Evolutionary conservation across 2,797 vertebrate species (phyloP).

Genomic region (Trichosurus vulpecula): DNA sequence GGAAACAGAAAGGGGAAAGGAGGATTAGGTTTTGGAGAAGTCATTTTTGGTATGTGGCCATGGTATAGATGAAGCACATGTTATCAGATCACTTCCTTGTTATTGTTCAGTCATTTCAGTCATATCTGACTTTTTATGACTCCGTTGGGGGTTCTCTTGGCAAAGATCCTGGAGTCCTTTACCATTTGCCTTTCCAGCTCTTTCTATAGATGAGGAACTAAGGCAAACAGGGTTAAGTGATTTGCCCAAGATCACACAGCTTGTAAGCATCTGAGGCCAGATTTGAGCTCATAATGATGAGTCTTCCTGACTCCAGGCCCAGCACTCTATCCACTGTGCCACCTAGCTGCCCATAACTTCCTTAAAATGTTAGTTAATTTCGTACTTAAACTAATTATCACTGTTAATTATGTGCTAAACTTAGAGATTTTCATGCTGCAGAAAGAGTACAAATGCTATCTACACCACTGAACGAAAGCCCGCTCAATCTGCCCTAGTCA

Average conservation of each 20-base stretch:
- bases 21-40: background rate
- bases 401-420: background rate
- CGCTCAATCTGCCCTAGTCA: background rate
- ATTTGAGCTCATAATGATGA: background rate
- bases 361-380: background rate
- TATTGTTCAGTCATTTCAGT: background rate
- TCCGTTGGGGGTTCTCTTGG: background rate
- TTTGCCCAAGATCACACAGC: no score
- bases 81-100: background rate
- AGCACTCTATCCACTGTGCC: background rate
- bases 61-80: background rate
- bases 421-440: background rate
- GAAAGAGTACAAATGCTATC: background rate
- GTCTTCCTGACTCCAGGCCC: background rate
- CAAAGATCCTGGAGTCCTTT: background rate
- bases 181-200: background rate
- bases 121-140: background rate
- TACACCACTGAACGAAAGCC: background rate
- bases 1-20: background rate
- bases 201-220: background rate
- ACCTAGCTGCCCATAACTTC: background rate
- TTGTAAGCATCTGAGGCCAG: background rate
- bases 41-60: background rate
- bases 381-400: background rate
- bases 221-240: background rate